A percentile compares a stretch with the other conserved stretches of the same genome.
Evolutionary conservation across 2,113 vertebrate species (phyloP).

Genomic region (Narcine bancroftii): DNA sequence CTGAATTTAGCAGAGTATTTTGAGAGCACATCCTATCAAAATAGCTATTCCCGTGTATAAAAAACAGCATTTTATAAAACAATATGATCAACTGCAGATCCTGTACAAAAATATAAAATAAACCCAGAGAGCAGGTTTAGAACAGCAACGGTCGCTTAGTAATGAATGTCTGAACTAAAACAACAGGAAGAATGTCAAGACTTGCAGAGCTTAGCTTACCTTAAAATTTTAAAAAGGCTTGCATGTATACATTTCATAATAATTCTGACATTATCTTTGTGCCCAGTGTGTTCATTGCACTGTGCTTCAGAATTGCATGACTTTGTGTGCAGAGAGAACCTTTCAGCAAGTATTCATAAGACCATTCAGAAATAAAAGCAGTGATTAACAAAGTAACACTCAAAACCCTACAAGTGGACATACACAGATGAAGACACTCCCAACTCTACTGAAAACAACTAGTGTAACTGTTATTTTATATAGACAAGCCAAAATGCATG

Average conservation of each 20-base stretch:
- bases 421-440: constrained; percentile 90
- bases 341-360: not conserved
- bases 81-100: constrained; percentile 75
- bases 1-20: constrained; percentile 65
- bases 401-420: constrained; percentile 65
- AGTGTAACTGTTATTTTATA: constrained; percentile 71
- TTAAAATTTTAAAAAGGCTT: no score
- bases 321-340: not conserved
- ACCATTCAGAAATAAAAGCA: no score
- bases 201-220: not conserved
- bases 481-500: constrained; percentile 89
- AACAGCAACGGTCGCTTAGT: constrained; percentile 64
- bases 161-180: not conserved
- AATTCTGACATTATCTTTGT: constrained; percentile 68
- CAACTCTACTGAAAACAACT: constrained; percentile 82
- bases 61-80: constrained; percentile 67
- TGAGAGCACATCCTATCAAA: constrained; percentile 72
- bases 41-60: constrained; percentile 65
- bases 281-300: constrained; percentile 53
- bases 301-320: not conserved
- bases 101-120: constrained; percentile 85
- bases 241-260: constrained; percentile 62
- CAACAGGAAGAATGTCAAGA: not conserved
- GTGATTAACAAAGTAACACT: not conserved
- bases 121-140: constrained; percentile 72